Evolutionary conservation across 2,797 vertebrate species (phyloP).

Genomic region (Sebastes trivittatus): DNA sequence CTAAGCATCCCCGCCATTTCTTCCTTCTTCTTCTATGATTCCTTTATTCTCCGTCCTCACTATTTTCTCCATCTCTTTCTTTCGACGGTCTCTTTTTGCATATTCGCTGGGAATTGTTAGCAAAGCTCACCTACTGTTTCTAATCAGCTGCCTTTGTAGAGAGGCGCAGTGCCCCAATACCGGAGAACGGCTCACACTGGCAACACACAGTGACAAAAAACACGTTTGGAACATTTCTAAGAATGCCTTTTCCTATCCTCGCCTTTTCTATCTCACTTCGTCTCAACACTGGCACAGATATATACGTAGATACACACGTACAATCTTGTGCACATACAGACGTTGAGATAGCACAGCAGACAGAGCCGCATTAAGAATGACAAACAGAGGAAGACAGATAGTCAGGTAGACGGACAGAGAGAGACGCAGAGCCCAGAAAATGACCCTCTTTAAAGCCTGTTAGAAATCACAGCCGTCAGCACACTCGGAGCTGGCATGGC

Average conservation of each 20-base stretch:
- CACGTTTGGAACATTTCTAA: slow-evolving; percentile 28
- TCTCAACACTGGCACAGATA: slow-evolving; percentile 41
- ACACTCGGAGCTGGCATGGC: slow-evolving; percentile 55
- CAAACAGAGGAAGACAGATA: slow-evolving; percentile 64
- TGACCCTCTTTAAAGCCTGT: slow-evolving; percentile 52
- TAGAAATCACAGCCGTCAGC: slow-evolving; percentile 52
- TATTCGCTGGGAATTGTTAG: slow-evolving; percentile 74
- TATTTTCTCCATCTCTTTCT: slow-evolving; percentile 37
- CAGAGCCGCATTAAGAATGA: slow-evolving; percentile 55
- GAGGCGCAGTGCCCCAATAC: slow-evolving; percentile 32
- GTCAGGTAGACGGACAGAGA: slow-evolving; percentile 37
- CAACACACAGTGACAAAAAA: slow-evolving; percentile 33
- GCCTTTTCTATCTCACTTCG: slow-evolving; percentile 30
- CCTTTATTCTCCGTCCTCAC: slow-evolving; percentile 21
- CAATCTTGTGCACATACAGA: slow-evolving; percentile 69
- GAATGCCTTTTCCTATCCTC: slow-evolving; percentile 18
- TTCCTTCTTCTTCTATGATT: neutral
- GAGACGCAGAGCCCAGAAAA: slow-evolving; percentile 49
- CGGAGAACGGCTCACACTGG: slow-evolving; percentile 61
- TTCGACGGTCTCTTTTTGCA: slow-evolving; percentile 57
- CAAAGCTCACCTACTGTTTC: slow-evolving; percentile 82
- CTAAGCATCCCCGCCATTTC: neutral
- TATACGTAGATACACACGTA: slow-evolving; percentile 13
- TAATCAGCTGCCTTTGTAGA: slow-evolving; percentile 84
- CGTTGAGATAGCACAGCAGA: slow-evolving; percentile 48